phyloP scores from a whole-genome alignment of 92 coral and sea anemone species.

The Bergia puertoricense region DNA sequence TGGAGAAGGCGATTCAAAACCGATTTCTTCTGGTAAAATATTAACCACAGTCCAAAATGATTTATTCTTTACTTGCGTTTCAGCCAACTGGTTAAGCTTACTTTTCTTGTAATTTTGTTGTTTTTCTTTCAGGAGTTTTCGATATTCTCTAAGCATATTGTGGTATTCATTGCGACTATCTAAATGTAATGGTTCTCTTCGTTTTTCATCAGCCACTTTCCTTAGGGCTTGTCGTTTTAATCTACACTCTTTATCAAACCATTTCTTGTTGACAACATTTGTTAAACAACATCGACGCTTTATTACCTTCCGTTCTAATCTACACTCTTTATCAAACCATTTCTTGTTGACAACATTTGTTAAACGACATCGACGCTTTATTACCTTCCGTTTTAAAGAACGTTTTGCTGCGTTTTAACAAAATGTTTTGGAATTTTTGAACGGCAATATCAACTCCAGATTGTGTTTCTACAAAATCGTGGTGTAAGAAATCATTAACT shows the following conservation, averaged over 20 bases:
- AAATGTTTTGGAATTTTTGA: neutral
- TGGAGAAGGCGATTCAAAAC: too few species aligned
- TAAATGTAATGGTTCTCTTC: conserved; percentile 1
- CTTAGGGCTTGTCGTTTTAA: conserved; percentile 17
- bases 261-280: neutral
- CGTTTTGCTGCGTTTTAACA: conserved; percentile 17
- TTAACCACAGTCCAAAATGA: conserved; percentile 11
- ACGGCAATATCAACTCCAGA: neutral
- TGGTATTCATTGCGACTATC: conserved; percentile 1
- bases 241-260: neutral
- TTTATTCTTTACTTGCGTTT: neutral
- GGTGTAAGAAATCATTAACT: neutral
- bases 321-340: neutral
- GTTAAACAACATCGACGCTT: neutral
- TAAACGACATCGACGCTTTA: neutral
- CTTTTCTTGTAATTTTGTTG: neutral
- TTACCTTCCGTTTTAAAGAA: neutral
- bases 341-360: conserved; percentile 4
- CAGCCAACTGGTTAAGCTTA: conserved; percentile 11
- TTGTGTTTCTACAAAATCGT: neutral
- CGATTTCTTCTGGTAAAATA: neutral
- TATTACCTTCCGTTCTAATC: neutral
- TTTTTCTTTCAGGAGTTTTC: neutral
- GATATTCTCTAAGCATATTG: neutral
- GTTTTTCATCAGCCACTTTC: conserved; percentile 22